Conservation (phyloP, 2,888 invertebrate species). For the Drosophila kuntzei region DNA sequence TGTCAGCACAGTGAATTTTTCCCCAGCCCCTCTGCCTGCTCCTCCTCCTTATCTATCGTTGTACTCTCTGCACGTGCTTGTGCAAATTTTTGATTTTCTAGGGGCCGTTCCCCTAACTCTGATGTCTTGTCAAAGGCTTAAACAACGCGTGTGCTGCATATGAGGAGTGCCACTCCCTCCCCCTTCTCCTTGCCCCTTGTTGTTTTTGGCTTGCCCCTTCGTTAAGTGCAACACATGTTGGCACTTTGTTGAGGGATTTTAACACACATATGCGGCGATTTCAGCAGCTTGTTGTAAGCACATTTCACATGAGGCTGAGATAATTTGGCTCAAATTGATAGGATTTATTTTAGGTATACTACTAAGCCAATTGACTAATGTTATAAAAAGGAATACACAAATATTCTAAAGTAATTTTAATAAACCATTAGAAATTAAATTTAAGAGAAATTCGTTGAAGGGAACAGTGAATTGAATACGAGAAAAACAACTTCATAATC, state of each 20-base stretch:
- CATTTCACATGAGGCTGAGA: slow-evolving; percentile 21
- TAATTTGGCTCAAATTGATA: slow-evolving; percentile 15
- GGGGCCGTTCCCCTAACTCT: slow-evolving; percentile 42
- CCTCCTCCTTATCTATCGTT: not conserved
- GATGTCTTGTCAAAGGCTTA: slow-evolving; percentile 66
- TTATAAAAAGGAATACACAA: too few species aligned
- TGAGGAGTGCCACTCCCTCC: slow-evolving; percentile 13
- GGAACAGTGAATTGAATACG: too few species aligned
- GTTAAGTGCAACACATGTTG: slow-evolving; percentile 81
- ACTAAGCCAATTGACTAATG: slow-evolving; percentile 7
- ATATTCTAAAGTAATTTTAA: not conserved
- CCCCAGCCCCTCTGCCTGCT: not conserved
- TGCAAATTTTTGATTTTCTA: slow-evolving; percentile 54
- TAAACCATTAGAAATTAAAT: not conserved
- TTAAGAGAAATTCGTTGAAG: not conserved
- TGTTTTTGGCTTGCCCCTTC: slow-evolving; percentile 17
- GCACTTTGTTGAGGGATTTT: slow-evolving; percentile 76
- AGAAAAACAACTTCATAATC: not conserved
- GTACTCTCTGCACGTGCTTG: slow-evolving; percentile 55
- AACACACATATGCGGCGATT: slow-evolving; percentile 46
- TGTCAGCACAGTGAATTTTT: slow-evolving; percentile 60
- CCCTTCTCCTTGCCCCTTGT: slow-evolving; percentile 1
- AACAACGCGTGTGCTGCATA: slow-evolving; percentile 56
- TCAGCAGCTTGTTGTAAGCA: slow-evolving; percentile 49
- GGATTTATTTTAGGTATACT: slow-evolving; percentile 3